Evolutionary conservation across 2,113 vertebrate genomes (phyloP).

Genomic region (Amia ocellicauda): DNA sequence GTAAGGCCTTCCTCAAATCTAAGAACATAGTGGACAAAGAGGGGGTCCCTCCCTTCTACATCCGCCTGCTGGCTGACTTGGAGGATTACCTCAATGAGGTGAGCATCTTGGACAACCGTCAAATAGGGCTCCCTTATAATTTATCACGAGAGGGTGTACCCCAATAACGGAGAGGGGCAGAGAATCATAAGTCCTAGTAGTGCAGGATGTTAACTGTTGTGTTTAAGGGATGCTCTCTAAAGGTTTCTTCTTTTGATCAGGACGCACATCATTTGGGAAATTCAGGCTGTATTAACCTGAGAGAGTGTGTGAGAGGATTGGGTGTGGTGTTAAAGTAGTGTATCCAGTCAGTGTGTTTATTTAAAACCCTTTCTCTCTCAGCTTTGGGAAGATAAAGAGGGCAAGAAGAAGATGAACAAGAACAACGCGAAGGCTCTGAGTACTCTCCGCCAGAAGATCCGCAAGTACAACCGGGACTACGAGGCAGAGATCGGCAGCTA

Average conservation of each 20-base stretch:
- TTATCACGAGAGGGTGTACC: too few relatives aligned
- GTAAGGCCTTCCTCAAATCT: conserved; percentile 83
- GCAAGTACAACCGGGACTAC: conserved; percentile 87
- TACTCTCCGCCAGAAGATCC: conserved; percentile 85
- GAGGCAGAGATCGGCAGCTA: conserved; percentile 75
- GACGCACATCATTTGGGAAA: too few relatives aligned
- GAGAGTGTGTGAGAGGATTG: too few relatives aligned
- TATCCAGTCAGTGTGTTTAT: too few relatives aligned
- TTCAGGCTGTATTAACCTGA: too few relatives aligned
- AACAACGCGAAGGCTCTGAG: conserved; percentile 88
- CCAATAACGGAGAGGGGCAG: too few relatives aligned
- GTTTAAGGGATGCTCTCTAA: neutral
- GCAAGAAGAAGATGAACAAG: conserved; percentile 93
- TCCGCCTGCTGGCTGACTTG: conserved; percentile 81
- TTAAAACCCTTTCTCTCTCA: conserved; percentile 42
- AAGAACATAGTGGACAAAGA: conserved; percentile 90
- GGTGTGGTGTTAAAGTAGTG: too few relatives aligned
- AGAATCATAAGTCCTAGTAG: too few relatives aligned
- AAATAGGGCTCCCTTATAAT: too few relatives aligned
- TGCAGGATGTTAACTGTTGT: neutral
- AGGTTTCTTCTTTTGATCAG: too few relatives aligned
- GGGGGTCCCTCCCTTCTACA: conserved; percentile 81
- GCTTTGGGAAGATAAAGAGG: conserved; percentile 90
- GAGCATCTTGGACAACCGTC: neutral
- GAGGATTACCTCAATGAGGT: conserved; percentile 89